Conservation (phyloP, 2,888 invertebrate species). For the Lathronympha strigana region DNA sequence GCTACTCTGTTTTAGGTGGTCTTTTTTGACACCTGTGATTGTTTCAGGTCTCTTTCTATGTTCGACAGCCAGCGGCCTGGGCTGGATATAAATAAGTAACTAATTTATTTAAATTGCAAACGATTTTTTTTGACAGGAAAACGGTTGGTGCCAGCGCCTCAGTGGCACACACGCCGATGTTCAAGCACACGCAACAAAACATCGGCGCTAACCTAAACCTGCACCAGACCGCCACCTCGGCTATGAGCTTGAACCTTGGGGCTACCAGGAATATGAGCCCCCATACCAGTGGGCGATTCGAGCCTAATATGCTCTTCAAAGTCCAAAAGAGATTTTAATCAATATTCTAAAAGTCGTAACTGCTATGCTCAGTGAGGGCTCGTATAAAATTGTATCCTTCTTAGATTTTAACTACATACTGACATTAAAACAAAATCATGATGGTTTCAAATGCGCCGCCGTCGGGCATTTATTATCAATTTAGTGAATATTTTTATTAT, state of each 20-base stretch:
- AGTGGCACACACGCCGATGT: conserved; percentile 47
- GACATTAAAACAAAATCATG: too few species aligned
- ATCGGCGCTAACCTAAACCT: conserved; percentile 47
- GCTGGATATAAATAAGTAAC: not conserved
- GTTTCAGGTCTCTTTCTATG: too few species aligned
- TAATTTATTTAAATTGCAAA: not conserved
- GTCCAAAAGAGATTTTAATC: conserved; percentile 47
- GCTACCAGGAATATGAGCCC: conserved; percentile 43
- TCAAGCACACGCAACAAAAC: conserved; percentile 48
- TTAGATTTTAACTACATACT: too few species aligned
- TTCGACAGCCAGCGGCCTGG: too few species aligned
- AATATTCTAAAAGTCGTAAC: too few species aligned
- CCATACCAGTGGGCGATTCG: conserved; percentile 45
- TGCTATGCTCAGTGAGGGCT: not conserved
- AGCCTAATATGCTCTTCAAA: conserved; percentile 26
- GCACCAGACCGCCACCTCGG: conserved; percentile 47
- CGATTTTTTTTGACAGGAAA: conserved; percentile 42
- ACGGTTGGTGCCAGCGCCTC: conserved; percentile 47
- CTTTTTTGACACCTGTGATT: too few species aligned
- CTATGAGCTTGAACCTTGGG: conserved; percentile 47
- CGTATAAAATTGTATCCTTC: too few species aligned
- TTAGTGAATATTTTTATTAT: too few species aligned
- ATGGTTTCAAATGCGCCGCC: too few species aligned
- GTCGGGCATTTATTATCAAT: too few species aligned
- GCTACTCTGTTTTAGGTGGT: too few species aligned